Evolutionary conservation across 2,888 invertebrate species (phyloP), one percentile per base, ranked within the genome.

Genomic region (Polia nebulosa): DNA sequence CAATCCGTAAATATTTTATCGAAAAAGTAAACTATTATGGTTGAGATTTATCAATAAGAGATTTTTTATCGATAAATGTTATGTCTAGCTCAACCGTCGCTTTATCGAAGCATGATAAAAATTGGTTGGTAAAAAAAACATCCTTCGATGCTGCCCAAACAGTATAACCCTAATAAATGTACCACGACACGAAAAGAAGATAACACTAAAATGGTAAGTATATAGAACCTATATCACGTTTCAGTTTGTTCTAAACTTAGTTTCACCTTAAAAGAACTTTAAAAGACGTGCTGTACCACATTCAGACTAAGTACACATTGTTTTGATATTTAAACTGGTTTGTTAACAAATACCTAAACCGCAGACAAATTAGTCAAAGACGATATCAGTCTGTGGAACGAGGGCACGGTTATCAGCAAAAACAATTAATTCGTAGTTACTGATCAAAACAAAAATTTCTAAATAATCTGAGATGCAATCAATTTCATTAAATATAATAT

Each of bases 101-200:
- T 61, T 29, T 29, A n/a, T n/a, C 15, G 20, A 25, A 0, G 11
- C 3, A 11, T 45, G 20, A 45, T 73, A 53, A 45, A 52, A 52
- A 53, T 72, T 73, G 52, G 52, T 51, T 36, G 11, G 9, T 17
- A 9, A 22, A 25, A 17, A n/a, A 53, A 34, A 34, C n/a, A n/a
- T n/a, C 6, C 15, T 52, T n/a, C n/a, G n/a, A n/a, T 34, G n/a
- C n/a, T 32, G 22, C 13, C 34, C 20, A 17, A 22, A 49, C 17
- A n/a, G n/a, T n/a, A n/a, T n/a, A n/a, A n/a, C n/a, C n/a, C n/a
- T n/a, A n/a, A n/a, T n/a, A n/a, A n/a, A n/a, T n/a, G n/a, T n/a
- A n/a, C n/a, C n/a, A n/a, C n/a, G n/a, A n/a, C n/a, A n/a, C n/a
- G n/a, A n/a, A n/a, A n/a, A n/a, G n/a, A n/a, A n/a, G n/a, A n/a